These are phyloP conservation scores for Lypha dubia DNA, from an alignment of 2,888 invertebrate species.

Conservation along the genomic window DNA sequence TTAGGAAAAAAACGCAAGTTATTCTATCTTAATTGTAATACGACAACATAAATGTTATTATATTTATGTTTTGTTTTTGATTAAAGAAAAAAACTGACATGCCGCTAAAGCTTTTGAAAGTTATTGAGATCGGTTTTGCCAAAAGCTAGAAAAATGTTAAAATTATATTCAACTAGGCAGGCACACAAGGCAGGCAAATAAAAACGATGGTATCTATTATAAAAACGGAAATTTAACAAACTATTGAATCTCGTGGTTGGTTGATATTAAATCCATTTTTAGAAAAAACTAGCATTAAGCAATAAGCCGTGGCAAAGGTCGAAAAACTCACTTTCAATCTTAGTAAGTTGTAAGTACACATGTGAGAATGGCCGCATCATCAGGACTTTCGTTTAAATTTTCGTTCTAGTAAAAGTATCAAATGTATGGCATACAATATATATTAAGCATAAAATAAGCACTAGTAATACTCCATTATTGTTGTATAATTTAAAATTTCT, in stretches of 20 bases:
- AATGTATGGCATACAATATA: constrained; percentile 21
- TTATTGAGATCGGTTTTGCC: constrained; percentile 22
- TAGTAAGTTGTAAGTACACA: constrained; percentile 37
- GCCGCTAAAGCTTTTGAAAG: constrained; percentile 55
- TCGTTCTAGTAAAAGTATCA: constrained; percentile 47
- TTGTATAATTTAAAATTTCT: no score
- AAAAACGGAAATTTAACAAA: constrained; percentile 28
- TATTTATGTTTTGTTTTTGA: constrained; percentile 21
- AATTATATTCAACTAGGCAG: constrained; percentile 40
- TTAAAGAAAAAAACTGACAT: constrained; percentile 48
- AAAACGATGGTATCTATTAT: constrained; percentile 36
- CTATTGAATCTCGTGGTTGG: constrained; percentile 8
- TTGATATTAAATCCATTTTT: constrained; percentile 17
- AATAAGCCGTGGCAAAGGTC: constrained; percentile 56
- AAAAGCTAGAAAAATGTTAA: constrained; percentile 42
- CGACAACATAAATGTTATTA: constrained; percentile 42
- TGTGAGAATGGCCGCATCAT: constrained; percentile 10
- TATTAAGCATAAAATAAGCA: not conserved
- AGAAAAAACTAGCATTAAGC: constrained; percentile 40
- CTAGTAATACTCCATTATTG: no score
- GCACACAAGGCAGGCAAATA: constrained; percentile 63
- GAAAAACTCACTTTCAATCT: constrained; percentile 61
- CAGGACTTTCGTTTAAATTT: constrained; percentile 4
- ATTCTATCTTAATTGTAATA: constrained; percentile 49
- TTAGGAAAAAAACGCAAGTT: constrained; percentile 13